A percentile compares a stretch with the other conserved stretches of the same genome.
Conservation (phyloP, 1,140 invertebrate genomes). For the Brachionus rubens region DNA sequence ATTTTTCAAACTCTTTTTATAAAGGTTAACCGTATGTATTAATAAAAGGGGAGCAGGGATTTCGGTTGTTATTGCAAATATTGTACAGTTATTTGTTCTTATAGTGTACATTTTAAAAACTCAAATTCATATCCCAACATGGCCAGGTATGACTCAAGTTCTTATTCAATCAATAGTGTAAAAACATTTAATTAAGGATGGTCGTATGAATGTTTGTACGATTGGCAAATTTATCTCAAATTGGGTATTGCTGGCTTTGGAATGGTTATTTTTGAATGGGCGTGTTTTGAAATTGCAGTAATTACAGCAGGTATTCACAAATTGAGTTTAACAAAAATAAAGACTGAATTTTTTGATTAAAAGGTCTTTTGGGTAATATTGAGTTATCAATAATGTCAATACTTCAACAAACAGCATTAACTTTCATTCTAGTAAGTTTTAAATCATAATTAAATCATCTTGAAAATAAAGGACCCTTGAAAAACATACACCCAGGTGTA, state of each 20-base stretch:
- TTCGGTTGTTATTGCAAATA: not conserved
- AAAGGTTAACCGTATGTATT: not conserved
- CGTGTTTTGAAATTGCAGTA: constrained; percentile 34
- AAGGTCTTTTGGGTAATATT: not conserved
- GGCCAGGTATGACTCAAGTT: not conserved
- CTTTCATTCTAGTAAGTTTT: not conserved
- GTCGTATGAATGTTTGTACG: constrained; percentile 22
- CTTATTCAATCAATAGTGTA: not conserved
- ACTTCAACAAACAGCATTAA: not conserved
- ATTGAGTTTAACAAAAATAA: not conserved
- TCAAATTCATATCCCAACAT: not conserved
- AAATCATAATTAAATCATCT: too few relatives aligned
- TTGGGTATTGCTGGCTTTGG: constrained; percentile 21
- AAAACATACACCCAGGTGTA: too few relatives aligned
- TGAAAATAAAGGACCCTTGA: too few relatives aligned
- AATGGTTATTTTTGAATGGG: constrained; percentile 38
- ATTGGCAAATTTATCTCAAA: constrained; percentile 17
- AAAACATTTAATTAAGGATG: not conserved
- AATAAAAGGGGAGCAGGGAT: not conserved
- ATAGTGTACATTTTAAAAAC: constrained; percentile 13
- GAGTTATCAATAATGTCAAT: constrained; percentile 28
- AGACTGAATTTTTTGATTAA: not conserved
- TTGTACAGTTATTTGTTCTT: not conserved
- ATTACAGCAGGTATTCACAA: constrained; percentile 8
- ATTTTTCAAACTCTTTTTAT: not conserved